Base-by-base conservation (phyloP, 1,140 invertebrate genomes). In the Bradysia coprophila region DNA sequence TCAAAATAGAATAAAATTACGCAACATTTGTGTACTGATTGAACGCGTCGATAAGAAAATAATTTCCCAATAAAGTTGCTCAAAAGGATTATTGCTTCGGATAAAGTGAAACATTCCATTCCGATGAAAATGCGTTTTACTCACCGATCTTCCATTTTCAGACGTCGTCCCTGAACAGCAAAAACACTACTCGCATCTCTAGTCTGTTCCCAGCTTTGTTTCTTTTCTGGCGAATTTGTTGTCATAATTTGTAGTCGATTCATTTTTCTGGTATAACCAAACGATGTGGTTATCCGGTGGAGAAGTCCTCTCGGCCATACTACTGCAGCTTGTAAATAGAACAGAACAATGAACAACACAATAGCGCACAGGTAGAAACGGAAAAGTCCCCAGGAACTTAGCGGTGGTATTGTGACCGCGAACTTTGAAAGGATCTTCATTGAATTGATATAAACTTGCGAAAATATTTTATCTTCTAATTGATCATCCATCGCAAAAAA, bases 401-500 rank as follows among this genome's bases (percentile, higher is more conserved):
- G 50, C 63, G 64, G 51, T 53, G 79, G 74, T 49, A 79, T 62
- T 55, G 74, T 76, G 57, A 81, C 73, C 46, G 74, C 71, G 61
- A 85, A 75, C 57, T 78, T 75, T 11, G 82, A 83, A 47, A 86
- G 60, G 42, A 86, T 67, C 71, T 84, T 85, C 71, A 84, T 76
- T 56, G 85, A 78, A 42, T 81, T 78, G 46, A 81, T 54, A 62
- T 83, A 86, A 33, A 81, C 80, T 68, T 86, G 81, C 62, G 84
- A 82, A 48, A 87, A 67, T 50, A 87, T 74, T 69, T 75, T 77
- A 53, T 87, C 83, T 65, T 88, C 83, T 54, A 86, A 65, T 68
- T 85, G 81, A 73, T 88, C 83, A 72, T 88, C 83, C 83, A 88
- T 88, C 52, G 21, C 38, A n/a, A n/a, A n/a, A n/a, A n/a, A n/a